Conservation (phyloP, 1,140 invertebrate species). For the Amphibalanus amphitrite region DNA sequence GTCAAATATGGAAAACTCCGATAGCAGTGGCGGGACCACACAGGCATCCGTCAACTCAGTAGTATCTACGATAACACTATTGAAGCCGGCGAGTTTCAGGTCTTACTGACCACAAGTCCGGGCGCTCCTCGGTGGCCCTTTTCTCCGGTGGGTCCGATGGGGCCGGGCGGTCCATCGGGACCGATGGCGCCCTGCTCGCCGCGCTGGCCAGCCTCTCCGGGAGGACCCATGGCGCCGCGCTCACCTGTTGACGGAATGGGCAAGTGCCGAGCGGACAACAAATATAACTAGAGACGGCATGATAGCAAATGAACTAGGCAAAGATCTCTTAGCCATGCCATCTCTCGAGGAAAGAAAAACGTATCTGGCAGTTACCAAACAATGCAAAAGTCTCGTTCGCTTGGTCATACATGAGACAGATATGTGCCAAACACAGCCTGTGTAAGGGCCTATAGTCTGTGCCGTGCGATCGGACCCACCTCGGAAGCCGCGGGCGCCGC, state of each 20-base stretch:
- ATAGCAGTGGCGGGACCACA: neutral
- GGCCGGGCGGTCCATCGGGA: conserved; percentile 46
- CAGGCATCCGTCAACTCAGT: no score
- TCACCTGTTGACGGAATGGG: conserved; percentile 36
- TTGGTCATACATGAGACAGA: no score
- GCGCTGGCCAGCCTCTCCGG: conserved; percentile 42
- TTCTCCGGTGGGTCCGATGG: conserved; percentile 43
- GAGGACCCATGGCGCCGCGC: conserved; percentile 43
- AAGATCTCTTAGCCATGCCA: no score
- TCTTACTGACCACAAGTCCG: conserved; percentile 39
- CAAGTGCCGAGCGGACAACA: no score
- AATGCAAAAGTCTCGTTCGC: no score
- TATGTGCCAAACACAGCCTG: conserved; percentile 33
- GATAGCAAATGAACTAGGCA: conserved; percentile 8
- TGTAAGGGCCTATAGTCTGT: conserved; percentile 39
- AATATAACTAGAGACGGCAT: conserved; percentile 31
- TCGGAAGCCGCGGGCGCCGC: conserved; percentile 28
- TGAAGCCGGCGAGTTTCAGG: no score
- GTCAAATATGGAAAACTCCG: no score
- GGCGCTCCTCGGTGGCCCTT: conserved; percentile 53
- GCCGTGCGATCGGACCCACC: conserved; percentile 52
- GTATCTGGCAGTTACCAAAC: no score
- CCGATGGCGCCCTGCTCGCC: conserved; percentile 49
- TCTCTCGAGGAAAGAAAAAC: no score
- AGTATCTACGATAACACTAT: no score